Evolutionary conservation across 2,888 invertebrate species (phyloP), one percentile per base, ranked within the genome.

Genomic region (Synergus japonicus): DNA sequence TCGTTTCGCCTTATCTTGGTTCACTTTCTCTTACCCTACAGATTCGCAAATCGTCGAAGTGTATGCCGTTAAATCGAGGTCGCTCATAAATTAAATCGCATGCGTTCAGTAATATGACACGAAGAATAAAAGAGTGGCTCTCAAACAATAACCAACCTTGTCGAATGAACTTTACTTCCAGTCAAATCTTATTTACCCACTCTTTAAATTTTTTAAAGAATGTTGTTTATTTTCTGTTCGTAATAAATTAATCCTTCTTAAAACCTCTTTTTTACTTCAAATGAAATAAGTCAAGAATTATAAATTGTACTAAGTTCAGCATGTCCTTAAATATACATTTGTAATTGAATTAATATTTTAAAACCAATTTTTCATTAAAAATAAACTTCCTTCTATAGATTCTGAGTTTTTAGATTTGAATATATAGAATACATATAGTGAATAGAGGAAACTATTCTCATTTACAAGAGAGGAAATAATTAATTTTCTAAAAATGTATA

Each of bases 141-240:
- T 29, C 29, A 63, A 63, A 60, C 58, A 60, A 60, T 60, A 60
- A 63, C 63, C 63, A 63, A 63, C 63, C 63, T 22, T 63, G 63
- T 22, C 63, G 29, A 63, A 63, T 63, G 22, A 4, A 29, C 63
- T 29, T 18, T 58, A 63, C 22, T 63, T 29, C 22, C 13, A 63
- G 29, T 29, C 13, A 13, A 63, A 29, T 63, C 22, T 22, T 63
- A 63, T 63, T 29, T 12, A 63, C 8, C 9, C 3, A 18, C 18
- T 18, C 9, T 18, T 9, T 54, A 1, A 8, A 5, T 8, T 54
- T 8, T 2, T 15, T 15, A 4, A n/a, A 37, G 37, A 37, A 5
- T 37, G 5, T 37, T 7, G 5, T 37, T 4, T 0, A 37, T 37
- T 37, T 7, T 7, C 5, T 37, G 37, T 37, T 37, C 37, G 37